Base-by-base conservation (phyloP, 2,888 invertebrate genomes). In the Baccha elongata region DNA sequence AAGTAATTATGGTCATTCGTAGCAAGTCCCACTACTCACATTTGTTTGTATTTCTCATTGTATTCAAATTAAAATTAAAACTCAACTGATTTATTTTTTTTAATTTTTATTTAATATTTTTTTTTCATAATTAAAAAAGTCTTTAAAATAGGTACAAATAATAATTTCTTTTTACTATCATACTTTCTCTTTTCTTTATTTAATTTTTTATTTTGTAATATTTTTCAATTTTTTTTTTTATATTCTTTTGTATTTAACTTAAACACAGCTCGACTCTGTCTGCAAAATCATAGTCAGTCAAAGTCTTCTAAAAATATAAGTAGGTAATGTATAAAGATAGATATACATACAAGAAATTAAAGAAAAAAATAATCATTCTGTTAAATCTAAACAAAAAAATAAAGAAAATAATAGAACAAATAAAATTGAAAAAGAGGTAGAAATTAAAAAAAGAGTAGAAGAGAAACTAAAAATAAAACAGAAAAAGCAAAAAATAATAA, bases 241-340 rank as follows among this genome's bases (percentile, higher is more conserved):
- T 80, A 84, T 79, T 74, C 68, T 80, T 84, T 85, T 85, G 76
- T 84, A 80, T 86, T 88, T 89, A 88, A 89, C 90, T 89, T 90
- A 83, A 90, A 90, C 90, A 90, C 90, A 90, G 90, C 90, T 88
- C 87, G 88, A 89, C 89, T 87, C 87, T 87, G 86, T 85, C 85
- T 85, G 85, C 74, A 79, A 74, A 72, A 32, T 72, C 53, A 78
- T 83, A 73, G 69, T 79, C 72, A 84, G 58, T 71, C 84, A 84
- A 84, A 84, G 84, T 84, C 79, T 84, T 79, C 58, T 75, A 55
- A 73, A 74, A 13, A 35, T 21, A 21, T 7, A 13, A 1, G 1
- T 7, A 23, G n/a, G n/a, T 13, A 13, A 8, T 15, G 15, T 6
- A 46, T 19, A 52, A 50, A 50, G 3, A 11, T 37, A 13, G 37